Conservation (phyloP, 1,140 invertebrate genomes). For the Sinella curviseta region DNA sequence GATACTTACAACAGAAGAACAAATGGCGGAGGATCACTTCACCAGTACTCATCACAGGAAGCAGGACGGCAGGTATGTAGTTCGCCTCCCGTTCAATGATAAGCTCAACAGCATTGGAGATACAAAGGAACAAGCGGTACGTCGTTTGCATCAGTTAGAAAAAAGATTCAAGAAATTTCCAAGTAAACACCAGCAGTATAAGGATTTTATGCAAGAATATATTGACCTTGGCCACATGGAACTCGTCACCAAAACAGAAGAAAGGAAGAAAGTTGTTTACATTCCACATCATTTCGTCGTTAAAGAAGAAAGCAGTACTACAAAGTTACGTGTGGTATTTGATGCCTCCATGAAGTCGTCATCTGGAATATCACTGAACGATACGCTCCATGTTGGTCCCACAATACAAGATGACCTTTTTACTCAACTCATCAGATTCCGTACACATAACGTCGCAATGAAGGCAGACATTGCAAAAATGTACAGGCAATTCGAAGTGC, state of each 20-base stretch:
- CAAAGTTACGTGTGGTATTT: slow-evolving; percentile 54
- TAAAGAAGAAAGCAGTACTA: slow-evolving; percentile 47
- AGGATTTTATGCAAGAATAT: slow-evolving; percentile 52
- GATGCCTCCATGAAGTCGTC: slow-evolving; percentile 52
- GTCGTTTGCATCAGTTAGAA: background rate
- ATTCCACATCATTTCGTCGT: slow-evolving; percentile 56
- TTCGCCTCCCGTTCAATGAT: slow-evolving; percentile 50
- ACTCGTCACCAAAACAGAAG: slow-evolving; percentile 4
- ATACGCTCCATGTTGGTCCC: slow-evolving; percentile 42
- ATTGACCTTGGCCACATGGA: slow-evolving; percentile 51
- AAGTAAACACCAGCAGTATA: slow-evolving; percentile 23
- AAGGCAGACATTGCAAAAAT: slow-evolving; percentile 43
- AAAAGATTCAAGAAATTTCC: background rate
- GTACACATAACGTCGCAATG: slow-evolving; percentile 39
- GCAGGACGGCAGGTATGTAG: slow-evolving; percentile 46
- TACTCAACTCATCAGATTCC: slow-evolving; percentile 35
- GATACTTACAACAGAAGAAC: slow-evolving; percentile 34
- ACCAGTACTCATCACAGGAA: slow-evolving; percentile 28
- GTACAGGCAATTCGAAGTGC: slow-evolving; percentile 32
- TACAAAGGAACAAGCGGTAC: slow-evolving; percentile 16
- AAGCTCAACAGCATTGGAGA: slow-evolving; percentile 31
- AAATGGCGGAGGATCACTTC: slow-evolving; percentile 47
- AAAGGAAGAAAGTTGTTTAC: slow-evolving; percentile 51
- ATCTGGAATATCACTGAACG: slow-evolving; percentile 52
- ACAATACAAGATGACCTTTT: slow-evolving; percentile 35